Conservation (phyloP, 1,140 invertebrate genomes). For the Globodera ellingtonae region DNA sequence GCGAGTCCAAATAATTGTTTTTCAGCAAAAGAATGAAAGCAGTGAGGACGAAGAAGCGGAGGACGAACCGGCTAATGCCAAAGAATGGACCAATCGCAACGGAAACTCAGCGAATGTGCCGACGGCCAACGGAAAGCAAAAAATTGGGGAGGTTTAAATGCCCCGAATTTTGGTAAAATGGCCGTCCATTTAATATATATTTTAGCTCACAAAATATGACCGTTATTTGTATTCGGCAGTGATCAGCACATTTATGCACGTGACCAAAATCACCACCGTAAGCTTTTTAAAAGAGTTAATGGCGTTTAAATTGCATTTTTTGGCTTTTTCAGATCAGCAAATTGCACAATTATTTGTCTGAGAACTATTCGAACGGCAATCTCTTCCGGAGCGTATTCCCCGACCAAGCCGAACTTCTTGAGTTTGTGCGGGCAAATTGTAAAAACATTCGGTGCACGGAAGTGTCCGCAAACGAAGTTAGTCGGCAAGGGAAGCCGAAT, state of each 20-base stretch:
- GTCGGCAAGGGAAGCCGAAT: not conserved
- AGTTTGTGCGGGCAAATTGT: not conserved
- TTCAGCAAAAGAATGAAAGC: too few relatives aligned
- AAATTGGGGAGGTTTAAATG: not conserved
- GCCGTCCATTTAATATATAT: too few relatives aligned
- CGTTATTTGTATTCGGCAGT: not conserved
- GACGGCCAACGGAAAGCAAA: not conserved
- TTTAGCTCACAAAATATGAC: not conserved
- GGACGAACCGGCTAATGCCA: not conserved
- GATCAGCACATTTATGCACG: not conserved
- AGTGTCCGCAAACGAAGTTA: not conserved
- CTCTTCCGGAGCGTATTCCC: not conserved
- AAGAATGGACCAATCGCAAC: not conserved
- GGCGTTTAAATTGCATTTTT: not conserved
- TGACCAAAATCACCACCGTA: not conserved
- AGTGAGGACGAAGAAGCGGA: not conserved
- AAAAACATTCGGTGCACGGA: not conserved
- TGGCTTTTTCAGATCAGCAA: not conserved
- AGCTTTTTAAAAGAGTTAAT: not conserved
- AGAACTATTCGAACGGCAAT: not conserved
- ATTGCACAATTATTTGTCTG: not conserved
- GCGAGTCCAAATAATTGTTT: too few relatives aligned
- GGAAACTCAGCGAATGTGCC: not conserved
- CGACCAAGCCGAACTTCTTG: not conserved
- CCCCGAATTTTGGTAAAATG: too few relatives aligned